Percentiles rank a stretch among this genome's conserved stretches.
Evolutionary conservation across 2,888 invertebrate species (phyloP).

Genomic region (Athalia cordata): DNA sequence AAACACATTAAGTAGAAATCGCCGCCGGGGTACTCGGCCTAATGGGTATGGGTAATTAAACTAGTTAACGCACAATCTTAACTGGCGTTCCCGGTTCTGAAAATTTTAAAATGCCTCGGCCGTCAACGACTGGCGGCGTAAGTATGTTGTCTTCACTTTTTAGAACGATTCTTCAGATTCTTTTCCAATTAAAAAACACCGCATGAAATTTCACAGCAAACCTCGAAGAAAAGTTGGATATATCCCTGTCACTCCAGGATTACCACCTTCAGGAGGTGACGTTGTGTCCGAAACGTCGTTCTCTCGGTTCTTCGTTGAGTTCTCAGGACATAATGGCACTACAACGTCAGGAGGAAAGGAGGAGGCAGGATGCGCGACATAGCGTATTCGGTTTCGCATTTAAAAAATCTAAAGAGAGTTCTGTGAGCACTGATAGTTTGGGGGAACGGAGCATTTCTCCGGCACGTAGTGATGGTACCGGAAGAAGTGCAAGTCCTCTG

Average conservation of each 20-base stretch:
- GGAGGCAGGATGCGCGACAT: conserved; percentile 73
- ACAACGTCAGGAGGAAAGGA: conserved; percentile 77
- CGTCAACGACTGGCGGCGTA: too few species aligned
- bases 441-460: conserved; percentile 76
- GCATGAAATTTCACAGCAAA: conserved; percentile 73
- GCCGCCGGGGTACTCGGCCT: too few species aligned
- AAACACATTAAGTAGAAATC: too few species aligned
- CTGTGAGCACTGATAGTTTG: conserved; percentile 74
- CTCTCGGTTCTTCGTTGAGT: conserved; percentile 73
- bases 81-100: too few species aligned
- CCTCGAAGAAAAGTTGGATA: conserved; percentile 78
- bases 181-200: neutral
- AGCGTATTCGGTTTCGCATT: conserved; percentile 77
- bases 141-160: too few species aligned
- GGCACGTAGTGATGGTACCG: conserved; percentile 78
- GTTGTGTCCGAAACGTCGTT: conserved; percentile 74
- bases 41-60: too few species aligned
- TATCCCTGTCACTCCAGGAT: conserved; percentile 77
- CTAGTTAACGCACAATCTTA: too few species aligned
- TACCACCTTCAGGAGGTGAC: conserved; percentile 81
- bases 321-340: conserved; percentile 77
- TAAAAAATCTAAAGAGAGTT: conserved; percentile 73
- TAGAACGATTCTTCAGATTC: neutral
- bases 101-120: too few species aligned
- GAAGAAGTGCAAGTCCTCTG: conserved; percentile 66